Evolutionary conservation across 1,140 invertebrate species (phyloP), one percentile per base, ranked within the genome.

Genomic region (Carposina sasakii): DNA sequence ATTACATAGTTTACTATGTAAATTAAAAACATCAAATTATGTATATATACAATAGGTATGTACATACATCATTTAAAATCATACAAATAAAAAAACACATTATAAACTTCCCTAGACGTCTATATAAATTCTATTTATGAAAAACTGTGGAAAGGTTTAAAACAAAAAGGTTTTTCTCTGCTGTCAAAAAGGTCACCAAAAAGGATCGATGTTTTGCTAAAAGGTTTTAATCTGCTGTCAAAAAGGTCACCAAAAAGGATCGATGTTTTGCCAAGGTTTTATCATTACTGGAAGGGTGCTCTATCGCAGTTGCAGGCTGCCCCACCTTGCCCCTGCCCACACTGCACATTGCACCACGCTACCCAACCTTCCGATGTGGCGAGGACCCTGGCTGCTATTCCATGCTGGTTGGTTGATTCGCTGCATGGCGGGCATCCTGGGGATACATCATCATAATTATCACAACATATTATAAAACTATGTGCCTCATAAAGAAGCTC

Each of bases 261-360:
- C 23, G 13, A 34, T 1, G 12, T 42, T 26, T 9, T 22, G 6
- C 15, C 4, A 17, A 30, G 17, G 10, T 24, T 15, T 13, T 30
- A 3, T 15, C 10, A 43, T 53, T 71, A 75, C 36, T 68, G 63
- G 19, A 87, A 76, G 0, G 87, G 87, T 3, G 86, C 62, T 3
- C 82, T 58, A 64, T 88, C 85, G 61, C 87, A 89, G 54, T 86
- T 83, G 64, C 88, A 89, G 9, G 87, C 87, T 20, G 77, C 81
- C 0, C 87, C 87, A 0, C 88, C 88, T 9, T 86, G 81, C 0
- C 86, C 87, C 47, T 82, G 78, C 3, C 74, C 62, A 56, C 88
- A 89, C 39, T 85, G 81, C 3, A 74, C 63, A 51, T 71, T 70
- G 68, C 88, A 89, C 87, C 87, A 89, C n/a, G 63, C 54, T 2